Percentiles rank a stretch among this genome's conserved stretches.
These are phyloP conservation scores for Gadus chalcogrammus DNA, from an alignment of 2,113 vertebrate genomes.

Conservation along the genomic window DNA sequence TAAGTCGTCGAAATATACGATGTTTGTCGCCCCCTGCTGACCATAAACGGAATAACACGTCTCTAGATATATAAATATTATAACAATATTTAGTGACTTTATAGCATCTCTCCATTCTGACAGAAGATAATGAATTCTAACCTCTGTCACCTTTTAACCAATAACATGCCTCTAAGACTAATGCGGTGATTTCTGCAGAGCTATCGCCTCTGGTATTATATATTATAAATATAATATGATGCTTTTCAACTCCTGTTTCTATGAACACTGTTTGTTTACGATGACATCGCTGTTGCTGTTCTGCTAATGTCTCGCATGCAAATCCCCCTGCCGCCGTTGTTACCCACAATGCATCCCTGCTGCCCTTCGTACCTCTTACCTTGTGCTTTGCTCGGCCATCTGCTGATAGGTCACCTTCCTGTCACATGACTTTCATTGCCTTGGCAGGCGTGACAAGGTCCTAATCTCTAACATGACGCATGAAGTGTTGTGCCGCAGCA, in stretches of 20 bases:
- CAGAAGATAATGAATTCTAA: too few relatives aligned
- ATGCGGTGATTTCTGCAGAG: too few relatives aligned
- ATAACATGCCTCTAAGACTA: too few relatives aligned
- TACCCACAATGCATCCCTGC: conserved; percentile 39
- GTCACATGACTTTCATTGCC: conserved; percentile 19
- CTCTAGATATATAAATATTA: background rate
- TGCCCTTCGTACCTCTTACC: conserved; percentile 12
- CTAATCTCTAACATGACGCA: conserved; percentile 42
- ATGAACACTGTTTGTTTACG: conserved; percentile 39
- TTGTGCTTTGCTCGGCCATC: conserved; percentile 12
- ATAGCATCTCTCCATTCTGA: background rate
- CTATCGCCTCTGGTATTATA: too few relatives aligned
- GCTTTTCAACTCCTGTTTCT: background rate
- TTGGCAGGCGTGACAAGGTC: conserved; percentile 1
- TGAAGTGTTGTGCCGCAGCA: conserved; percentile 13
- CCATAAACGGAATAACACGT: background rate
- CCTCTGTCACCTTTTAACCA: too few relatives aligned
- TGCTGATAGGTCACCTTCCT: background rate
- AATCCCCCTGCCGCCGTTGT: conserved; percentile 31
- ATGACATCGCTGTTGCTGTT: conserved; percentile 26
- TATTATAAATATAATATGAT: too few relatives aligned
- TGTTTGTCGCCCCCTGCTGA: conserved; percentile 60
- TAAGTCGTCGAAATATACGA: background rate
- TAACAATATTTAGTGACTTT: too few relatives aligned
- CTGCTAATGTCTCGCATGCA: conserved; percentile 42